phyloP scores from a whole-genome alignment of 2,888 invertebrate genomes.

The Glyphotaelius pellucidus region DNA sequence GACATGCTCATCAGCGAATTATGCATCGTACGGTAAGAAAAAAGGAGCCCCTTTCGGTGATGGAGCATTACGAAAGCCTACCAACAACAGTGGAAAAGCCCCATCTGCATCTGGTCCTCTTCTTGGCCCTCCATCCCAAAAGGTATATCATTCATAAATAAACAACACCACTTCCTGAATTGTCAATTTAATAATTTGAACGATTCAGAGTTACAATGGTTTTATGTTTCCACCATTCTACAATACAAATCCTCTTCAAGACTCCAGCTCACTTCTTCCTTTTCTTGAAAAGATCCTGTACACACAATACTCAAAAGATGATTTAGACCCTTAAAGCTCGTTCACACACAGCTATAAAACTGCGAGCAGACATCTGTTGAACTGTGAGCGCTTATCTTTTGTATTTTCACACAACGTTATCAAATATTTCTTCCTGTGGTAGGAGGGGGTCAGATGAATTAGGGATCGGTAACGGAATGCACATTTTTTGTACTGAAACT shows the following conservation, averaged over 20 bases:
- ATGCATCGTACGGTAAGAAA: conserved; percentile 49
- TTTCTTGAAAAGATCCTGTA: neutral
- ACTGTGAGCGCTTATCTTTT: no score
- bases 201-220: neutral
- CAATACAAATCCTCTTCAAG: neutral
- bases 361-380: no score
- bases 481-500: no score
- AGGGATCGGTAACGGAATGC: no score
- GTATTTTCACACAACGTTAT: no score
- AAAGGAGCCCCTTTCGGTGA: conserved; percentile 38
- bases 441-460: no score
- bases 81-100: neutral
- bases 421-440: no score
- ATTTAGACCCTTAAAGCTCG: no score
- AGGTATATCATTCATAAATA: conserved; percentile 42
- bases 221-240: neutral
- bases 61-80: conserved; percentile 21
- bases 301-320: neutral
- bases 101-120: conserved; percentile 17
- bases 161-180: neutral
- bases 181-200: neutral
- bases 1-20: conserved; percentile 30
- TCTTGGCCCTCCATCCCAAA: conserved; percentile 37
- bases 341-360: no score
- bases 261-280: neutral